Base-by-base conservation (phyloP, 2,113 vertebrate species). In the Gila orcuttii region DNA sequence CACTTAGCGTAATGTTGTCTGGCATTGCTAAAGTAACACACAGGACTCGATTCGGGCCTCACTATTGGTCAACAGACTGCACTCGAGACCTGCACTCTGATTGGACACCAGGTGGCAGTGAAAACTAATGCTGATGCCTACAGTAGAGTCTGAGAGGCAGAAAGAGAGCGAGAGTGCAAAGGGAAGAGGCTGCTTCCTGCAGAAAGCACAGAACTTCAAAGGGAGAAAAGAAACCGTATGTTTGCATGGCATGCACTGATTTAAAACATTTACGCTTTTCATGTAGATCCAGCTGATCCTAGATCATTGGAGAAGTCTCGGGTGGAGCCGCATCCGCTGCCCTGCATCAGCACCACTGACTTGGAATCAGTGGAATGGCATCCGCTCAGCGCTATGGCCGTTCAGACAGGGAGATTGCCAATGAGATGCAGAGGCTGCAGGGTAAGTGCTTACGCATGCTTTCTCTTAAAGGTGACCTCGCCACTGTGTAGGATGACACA, bases 371-470 rank as follows among this genome's bases (percentile, higher is more conserved):
- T 45, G 83, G 76, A 92, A 99, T 99, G 97, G 97, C 98, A 33
- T 94, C 96, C 33, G 95, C 97, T 85, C 93, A 94, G 39, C 91
- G 92, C 10, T 92, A 90, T 4, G 83, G 95, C 17, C 93, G 95
- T 90, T 91, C 96, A 52, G 85, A 94, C 78, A 94, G 94, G 90
- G 97, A 99, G 90, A 99, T 99, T 36, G 91, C 96, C 90, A 96
- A 96, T 10, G 97, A 99, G 91, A 98, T 99, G 98, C 98, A 99
- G 87, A 96, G 94, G 87, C 95, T 99, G 90, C 97, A 99, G 95
- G 98, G 98, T 99, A 95, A 92, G 96, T 86, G 80, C 93, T 92
- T 90, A 92, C 90, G 93, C 92, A 92, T 82, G 87, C 90, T 87
- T 84, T 85, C 71, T 87, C 82, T 93, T 88, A 91, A 92, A 93